Evolutionary conservation across 2,797 vertebrate genomes (phyloP).

Genomic region (Cuniculus paca): DNA sequence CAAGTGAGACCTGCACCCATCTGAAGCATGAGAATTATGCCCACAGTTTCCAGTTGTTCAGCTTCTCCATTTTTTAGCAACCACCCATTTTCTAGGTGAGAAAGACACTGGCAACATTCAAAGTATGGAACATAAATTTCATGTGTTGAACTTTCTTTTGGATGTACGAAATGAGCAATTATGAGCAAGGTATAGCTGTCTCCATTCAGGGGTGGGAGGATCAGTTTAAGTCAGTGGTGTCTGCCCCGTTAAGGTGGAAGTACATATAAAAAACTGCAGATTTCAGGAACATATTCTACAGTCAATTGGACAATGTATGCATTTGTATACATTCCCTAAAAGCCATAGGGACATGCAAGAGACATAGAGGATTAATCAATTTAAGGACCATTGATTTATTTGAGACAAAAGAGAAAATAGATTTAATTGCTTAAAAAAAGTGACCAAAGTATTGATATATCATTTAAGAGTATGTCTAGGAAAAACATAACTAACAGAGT

Average conservation of each 20-base stretch:
- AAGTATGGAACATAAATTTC: neutral
- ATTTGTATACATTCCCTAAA: neutral
- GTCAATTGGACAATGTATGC: neutral
- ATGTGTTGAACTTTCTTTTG: neutral
- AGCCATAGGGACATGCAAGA: neutral
- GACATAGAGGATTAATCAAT: neutral
- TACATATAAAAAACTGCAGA: neutral
- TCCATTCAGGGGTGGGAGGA: neutral
- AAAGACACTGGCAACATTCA: neutral
- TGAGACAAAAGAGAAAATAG: neutral
- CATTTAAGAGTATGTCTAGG: neutral
- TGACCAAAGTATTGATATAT: neutral
- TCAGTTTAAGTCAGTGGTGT: neutral
- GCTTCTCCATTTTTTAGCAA: neutral
- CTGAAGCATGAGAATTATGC: neutral
- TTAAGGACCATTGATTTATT: neutral
- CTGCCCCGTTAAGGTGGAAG: neutral
- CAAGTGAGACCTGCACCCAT: neutral
- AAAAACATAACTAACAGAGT: neutral
- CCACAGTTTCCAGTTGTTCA: neutral
- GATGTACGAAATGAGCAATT: neutral
- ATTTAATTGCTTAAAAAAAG: conserved; percentile 50
- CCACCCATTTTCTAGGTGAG: neutral
- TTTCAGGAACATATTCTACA: neutral
- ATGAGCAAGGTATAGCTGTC: neutral